Evolutionary conservation across 2,888 invertebrate genomes (phyloP), one percentile per base, ranked within the genome.

Genomic region (Chouioia cunea): DNA sequence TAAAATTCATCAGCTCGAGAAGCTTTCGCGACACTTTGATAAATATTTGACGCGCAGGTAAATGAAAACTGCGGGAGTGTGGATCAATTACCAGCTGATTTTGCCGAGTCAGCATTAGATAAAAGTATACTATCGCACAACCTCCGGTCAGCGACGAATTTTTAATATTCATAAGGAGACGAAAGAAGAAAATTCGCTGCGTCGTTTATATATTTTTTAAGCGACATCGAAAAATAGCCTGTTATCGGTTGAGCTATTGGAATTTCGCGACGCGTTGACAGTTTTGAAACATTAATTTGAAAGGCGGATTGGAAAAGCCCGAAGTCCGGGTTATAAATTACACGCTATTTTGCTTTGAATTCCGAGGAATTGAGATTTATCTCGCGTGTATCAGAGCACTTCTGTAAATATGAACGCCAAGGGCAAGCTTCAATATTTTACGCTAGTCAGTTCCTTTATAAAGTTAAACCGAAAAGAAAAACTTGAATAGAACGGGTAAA

Each of bases 31-130:
- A 52, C 0, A n/a, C 20, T 36, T 57, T 36, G 58, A 64, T 70
- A 70, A 70, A 70, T 70, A 70, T 70, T 70, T 64, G 43, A 0
- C 27, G 56, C n/a, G 15, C 2, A 15, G 10, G n/a, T 43, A 63
- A 70, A 69, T 73, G 69, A 69, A 73, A 73, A 16, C 58, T 36
- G 56, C 14, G 12, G 4, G 48, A 46, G 12, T 54, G 53, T 47
- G 54, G 69, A 73, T 73, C 73, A 66, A 73, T 73, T 73, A 73
- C 73, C 48, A 58, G 47, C 16, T 64, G 20, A 64, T 64, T 67
- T 58, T 64, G 71, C 27, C 59, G 54, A 67, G 71, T 71, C 71
- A 71, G 36, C 48, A 48, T 65, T 59, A 54, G 59, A 54, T 57
- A 59, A 46, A 20, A 60, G 56, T 20, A 27, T 6, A n/a, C 20